A percentile compares a stretch with the other conserved stretches of the same genome.
Evolutionary conservation across 2,797 vertebrate genomes (phyloP).

Genomic region (Limosa lapponica): DNA sequence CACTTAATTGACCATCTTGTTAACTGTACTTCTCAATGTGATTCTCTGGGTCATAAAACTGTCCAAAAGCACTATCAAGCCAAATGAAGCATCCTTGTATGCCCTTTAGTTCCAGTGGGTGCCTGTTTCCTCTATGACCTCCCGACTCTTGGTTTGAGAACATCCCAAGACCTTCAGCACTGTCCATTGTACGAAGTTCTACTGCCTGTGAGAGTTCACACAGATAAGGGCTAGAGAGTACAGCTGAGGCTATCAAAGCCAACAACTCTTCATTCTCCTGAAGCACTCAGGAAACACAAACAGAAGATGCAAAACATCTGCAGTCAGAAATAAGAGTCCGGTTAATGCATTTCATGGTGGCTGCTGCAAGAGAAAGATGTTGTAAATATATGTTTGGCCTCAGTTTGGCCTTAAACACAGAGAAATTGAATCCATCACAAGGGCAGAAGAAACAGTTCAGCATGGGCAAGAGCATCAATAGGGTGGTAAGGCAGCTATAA

Average conservation of each 20-base stretch:
- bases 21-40: neutral
- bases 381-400: neutral
- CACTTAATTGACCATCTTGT: neutral
- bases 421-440: neutral
- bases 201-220: neutral
- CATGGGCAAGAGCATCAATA: neutral
- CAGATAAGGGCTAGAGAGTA: neutral
- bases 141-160: neutral
- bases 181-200: rapidly evolving
- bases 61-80: neutral
- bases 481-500: neutral
- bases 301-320: neutral
- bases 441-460: neutral
- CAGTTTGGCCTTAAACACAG: neutral
- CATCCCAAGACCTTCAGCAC: neutral
- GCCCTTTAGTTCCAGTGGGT: neutral
- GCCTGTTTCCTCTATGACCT: neutral
- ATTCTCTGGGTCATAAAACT: neutral
- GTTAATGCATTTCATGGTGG: neutral
- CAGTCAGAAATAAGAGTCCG: neutral
- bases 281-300: neutral
- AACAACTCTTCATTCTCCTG: neutral
- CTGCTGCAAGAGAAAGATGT: neutral
- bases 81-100: neutral
- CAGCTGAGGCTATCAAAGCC: neutral